A percentile compares a stretch with the other conserved stretches of the same genome.
Evolutionary conservation across 2,113 vertebrate species (phyloP).

Genomic region (Cervus canadensis): DNA sequence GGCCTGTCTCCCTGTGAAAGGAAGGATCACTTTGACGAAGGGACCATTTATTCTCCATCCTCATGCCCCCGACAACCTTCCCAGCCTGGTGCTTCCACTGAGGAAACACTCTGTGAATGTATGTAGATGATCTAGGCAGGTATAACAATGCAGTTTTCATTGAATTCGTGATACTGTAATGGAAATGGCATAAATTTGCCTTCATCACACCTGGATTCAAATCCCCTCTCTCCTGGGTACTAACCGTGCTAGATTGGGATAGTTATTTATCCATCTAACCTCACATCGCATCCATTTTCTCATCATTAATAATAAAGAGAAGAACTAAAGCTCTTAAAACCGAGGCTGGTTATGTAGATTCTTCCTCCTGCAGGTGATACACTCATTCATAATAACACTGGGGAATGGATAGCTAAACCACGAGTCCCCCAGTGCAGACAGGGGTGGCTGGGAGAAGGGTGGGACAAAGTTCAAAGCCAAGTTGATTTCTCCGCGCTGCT

Average conservation of each 20-base stretch:
- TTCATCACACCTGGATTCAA: not conserved
- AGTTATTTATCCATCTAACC: not conserved
- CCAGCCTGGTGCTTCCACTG: not conserved
- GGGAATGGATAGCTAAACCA: not conserved
- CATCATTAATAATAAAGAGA: not conserved
- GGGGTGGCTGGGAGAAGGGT: not conserved
- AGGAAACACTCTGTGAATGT: not conserved
- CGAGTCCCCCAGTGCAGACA: not conserved
- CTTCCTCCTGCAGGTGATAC: not conserved
- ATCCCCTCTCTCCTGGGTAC: not conserved
- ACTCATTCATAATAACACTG: not conserved
- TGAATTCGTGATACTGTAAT: no score
- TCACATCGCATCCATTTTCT: not conserved
- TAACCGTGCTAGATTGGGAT: not conserved
- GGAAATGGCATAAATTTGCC: not conserved
- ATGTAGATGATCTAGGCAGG: not conserved
- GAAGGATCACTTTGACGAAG: not conserved
- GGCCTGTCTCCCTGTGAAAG: not conserved
- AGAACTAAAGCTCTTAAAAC: not conserved
- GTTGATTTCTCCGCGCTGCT: not conserved
- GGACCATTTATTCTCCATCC: not conserved
- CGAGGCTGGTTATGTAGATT: not conserved
- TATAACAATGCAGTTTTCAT: not conserved
- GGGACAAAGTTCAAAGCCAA: not conserved
- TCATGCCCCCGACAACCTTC: not conserved